phyloP scores from a whole-genome alignment of 2,888 invertebrate genomes.

The Druceiella hillmani region DNA sequence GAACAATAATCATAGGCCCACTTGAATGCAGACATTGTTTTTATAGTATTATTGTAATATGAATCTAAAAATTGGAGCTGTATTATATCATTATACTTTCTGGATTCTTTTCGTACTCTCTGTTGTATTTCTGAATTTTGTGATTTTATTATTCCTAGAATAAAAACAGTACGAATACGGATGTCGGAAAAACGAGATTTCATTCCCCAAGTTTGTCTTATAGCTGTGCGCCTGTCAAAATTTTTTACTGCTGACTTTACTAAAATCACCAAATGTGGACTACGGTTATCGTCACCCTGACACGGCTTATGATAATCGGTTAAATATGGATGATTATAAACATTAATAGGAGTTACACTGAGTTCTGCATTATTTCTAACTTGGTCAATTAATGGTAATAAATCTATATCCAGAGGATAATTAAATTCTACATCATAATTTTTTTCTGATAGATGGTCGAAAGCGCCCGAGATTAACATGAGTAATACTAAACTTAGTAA shows the following conservation, averaged over 20 bases:
- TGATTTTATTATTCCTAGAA: slow-evolving; percentile 56
- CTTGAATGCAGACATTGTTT: slow-evolving; percentile 82
- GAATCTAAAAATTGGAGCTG: slow-evolving; percentile 75
- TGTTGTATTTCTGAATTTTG: slow-evolving; percentile 47
- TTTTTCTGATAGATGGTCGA: slow-evolving; percentile 66
- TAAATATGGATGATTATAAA: slow-evolving; percentile 61
- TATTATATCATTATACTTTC: slow-evolving; percentile 69
- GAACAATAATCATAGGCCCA: slow-evolving; percentile 76
- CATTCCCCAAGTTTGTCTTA: slow-evolving; percentile 80
- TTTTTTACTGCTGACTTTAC: slow-evolving; percentile 76
- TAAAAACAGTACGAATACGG: slow-evolving; percentile 67
- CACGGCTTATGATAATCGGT: slow-evolving; percentile 51
- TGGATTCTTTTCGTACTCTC: slow-evolving; percentile 59
- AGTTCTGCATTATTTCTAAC: slow-evolving; percentile 54
- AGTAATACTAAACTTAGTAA: slow-evolving; percentile 32
- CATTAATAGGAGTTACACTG: slow-evolving; percentile 59
- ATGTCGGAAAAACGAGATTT: slow-evolving; percentile 74
- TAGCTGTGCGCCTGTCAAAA: slow-evolving; percentile 62
- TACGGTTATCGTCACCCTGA: slow-evolving; percentile 31
- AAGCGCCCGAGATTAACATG: slow-evolving; percentile 61
- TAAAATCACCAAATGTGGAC: slow-evolving; percentile 64
- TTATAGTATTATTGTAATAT: slow-evolving; percentile 91
- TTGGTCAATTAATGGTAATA: slow-evolving; percentile 55
- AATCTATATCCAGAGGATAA: slow-evolving; percentile 73
- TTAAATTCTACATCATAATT: slow-evolving; percentile 65